Base-by-base conservation (phyloP, 2,113 vertebrate species). In the Leptobrachium leishanense region DNA sequence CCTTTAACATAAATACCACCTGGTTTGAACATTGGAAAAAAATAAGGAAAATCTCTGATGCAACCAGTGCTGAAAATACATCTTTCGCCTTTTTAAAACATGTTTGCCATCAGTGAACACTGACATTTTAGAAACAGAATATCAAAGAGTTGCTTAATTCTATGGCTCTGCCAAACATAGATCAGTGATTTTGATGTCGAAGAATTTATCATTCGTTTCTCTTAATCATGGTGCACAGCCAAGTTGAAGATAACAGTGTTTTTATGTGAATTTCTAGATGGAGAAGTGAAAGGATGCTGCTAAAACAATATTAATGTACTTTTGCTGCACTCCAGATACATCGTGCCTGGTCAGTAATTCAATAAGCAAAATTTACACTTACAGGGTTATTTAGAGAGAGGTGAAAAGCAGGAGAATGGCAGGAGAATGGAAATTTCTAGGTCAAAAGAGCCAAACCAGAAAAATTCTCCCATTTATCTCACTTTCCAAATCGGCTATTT, bases 131-230 rank as follows among this genome's bases (percentile, higher is more conserved):
- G n/a, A 83, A 70, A 20, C 55, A 70, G 46, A 62, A 82, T 84
- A 68, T 85, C 59, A 50, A 78, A 31, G 55, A 82, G 82, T 74
- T 81, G 74, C 82, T 83, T 71, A 78, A 86, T 84, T 86, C 78
- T 64, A 57, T 63, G 50, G 15, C 50, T 46, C 68, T 64, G 62
- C 40, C 62, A 72, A 67, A 80, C 77, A 80, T 80, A 80, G 77
- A 80, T 80, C 64, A 80, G 71, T 80, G 77, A 80, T 68, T 80
- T 74, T 68, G 50, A 80, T 80, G 77, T 74, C 63, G 74, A 73
- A 74, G 15, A 74, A 74, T 68, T 39, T 80, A 80, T 46, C 71
- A 68, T 72, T 74, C 63, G 70, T 39, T 74, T 46, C 59, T 43
- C 70, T 67, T 72, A 79, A 66, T 55, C 41, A 57, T 68, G 50